Conservation (phyloP, 2,113 vertebrate species). For the Azemiops feae region DNA sequence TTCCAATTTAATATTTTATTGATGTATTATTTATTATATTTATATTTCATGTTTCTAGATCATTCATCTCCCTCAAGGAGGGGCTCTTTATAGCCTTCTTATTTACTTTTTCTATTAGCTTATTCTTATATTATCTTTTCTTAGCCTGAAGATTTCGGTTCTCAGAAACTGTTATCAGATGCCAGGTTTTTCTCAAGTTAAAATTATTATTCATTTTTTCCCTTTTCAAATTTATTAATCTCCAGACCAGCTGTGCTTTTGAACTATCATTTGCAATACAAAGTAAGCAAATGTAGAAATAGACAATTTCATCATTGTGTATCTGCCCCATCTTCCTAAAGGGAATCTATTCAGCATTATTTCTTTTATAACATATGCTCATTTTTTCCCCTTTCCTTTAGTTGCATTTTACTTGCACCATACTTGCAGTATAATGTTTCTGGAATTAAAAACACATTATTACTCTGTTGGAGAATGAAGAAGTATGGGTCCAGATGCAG, state of each 20-base stretch:
- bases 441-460: neutral
- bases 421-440: neutral
- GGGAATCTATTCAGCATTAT: neutral
- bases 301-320: neutral
- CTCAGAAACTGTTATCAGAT: neutral
- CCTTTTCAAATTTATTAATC: neutral
- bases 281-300: neutral
- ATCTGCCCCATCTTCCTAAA: neutral
- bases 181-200: neutral
- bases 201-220: neutral
- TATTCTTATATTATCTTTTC: neutral
- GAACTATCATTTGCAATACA: neutral
- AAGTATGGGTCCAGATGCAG: neutral
- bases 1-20: neutral
- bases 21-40: neutral
- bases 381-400: too few species aligned
- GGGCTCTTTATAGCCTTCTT: neutral
- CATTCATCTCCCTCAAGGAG: neutral
- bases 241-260: neutral
- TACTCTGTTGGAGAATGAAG: neutral
- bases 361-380: neutral
- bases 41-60: neutral
- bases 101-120: neutral
- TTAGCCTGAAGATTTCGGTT: neutral
- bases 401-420: too few species aligned